phyloP scores from a whole-genome alignment of 2,888 invertebrate species.

The Latheticus oryzae region DNA sequence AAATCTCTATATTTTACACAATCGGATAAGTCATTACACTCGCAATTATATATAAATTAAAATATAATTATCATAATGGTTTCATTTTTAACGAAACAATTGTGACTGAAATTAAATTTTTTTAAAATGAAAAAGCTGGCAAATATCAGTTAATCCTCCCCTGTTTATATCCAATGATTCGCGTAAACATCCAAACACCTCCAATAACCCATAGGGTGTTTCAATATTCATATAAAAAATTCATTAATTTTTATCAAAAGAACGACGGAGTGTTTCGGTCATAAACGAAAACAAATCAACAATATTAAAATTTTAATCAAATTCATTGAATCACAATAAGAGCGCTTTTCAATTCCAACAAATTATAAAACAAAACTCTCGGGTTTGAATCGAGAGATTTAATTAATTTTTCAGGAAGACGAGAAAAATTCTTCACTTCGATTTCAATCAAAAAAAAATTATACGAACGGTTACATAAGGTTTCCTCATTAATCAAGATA shows the following conservation, averaged over 20 bases:
- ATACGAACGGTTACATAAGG: constrained; percentile 33
- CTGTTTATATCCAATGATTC: too few species aligned
- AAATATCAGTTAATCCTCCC: too few species aligned
- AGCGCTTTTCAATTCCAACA: constrained; percentile 54
- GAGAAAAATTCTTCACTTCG: constrained; percentile 44
- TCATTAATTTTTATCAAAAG: constrained; percentile 58
- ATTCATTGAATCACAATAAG: constrained; percentile 58
- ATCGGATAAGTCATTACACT: constrained; percentile 6
- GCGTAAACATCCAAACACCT: too few species aligned
- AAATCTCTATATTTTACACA: constrained; percentile 6
- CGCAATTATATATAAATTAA: constrained; percentile 18
- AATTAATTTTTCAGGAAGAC: constrained; percentile 57
- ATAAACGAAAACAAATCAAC: constrained; percentile 58
- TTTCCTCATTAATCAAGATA: constrained; percentile 31
- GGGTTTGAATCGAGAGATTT: constrained; percentile 54
- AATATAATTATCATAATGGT: constrained; percentile 7
- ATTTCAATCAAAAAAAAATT: constrained; percentile 34
- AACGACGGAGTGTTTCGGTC: constrained; percentile 43
- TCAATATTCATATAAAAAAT: constrained; percentile 54
- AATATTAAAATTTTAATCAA: constrained; percentile 63
- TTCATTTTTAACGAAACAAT: constrained; percentile 7
- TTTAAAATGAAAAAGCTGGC: too few species aligned
- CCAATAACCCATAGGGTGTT: too few species aligned
- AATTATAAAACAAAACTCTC: constrained; percentile 59
- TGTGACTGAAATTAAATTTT: too few species aligned